These are phyloP conservation scores for Poecilia gillii DNA, from an alignment of 2,797 vertebrate genomes.

Conservation along the genomic window DNA sequence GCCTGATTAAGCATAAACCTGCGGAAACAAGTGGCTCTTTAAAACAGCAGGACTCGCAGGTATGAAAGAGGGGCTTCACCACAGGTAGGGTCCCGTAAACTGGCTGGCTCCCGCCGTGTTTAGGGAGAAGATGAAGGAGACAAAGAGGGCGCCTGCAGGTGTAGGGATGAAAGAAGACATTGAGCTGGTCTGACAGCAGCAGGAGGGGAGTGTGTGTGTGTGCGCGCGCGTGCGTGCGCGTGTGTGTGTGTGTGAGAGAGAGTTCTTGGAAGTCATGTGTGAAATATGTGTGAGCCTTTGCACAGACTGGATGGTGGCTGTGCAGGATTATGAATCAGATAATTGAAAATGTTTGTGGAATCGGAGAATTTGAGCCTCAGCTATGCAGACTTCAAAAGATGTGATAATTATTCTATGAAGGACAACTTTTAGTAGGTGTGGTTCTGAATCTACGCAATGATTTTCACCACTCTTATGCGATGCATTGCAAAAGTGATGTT, in stretches of 20 bases:
- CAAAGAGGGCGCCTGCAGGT: slow-evolving; percentile 54
- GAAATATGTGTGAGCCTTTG: slow-evolving; percentile 40
- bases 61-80: slow-evolving; percentile 14
- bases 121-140: slow-evolving; percentile 31
- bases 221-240: background rate
- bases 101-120: slow-evolving; percentile 9
- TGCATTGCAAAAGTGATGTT: background rate
- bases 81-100: slow-evolving; percentile 35
- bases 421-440: background rate
- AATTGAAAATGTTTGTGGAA: background rate
- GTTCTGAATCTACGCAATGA: background rate
- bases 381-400: background rate
- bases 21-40: slow-evolving; percentile 55
- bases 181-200: slow-evolving; percentile 71
- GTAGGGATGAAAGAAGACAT: slow-evolving; percentile 64
- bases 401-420: background rate
- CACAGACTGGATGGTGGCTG: slow-evolving; percentile 7
- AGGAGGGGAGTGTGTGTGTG: slow-evolving; percentile 20
- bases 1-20: slow-evolving; percentile 66
- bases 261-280: slow-evolving; percentile 58
- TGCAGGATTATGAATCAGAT: slow-evolving; percentile 13
- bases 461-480: background rate
- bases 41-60: slow-evolving; percentile 62
- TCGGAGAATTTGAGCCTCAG: background rate
- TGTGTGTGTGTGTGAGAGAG: slow-evolving; percentile 8